Percentiles rank a stretch among this genome's conserved stretches.
These are phyloP conservation scores for Suricata suricatta DNA, from an alignment of 2,113 vertebrate genomes.

Conservation along the genomic window DNA sequence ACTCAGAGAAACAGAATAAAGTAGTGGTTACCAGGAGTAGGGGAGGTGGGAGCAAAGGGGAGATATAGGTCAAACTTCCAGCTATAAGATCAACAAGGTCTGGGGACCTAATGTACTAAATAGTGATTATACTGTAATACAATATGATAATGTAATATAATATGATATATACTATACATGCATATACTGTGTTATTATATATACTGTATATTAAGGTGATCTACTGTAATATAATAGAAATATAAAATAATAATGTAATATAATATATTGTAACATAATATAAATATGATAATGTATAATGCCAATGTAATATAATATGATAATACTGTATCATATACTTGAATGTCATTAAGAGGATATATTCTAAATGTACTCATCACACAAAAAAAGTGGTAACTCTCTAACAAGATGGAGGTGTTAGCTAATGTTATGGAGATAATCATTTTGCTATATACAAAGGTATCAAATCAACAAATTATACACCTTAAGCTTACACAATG, in stretches of 20 bases:
- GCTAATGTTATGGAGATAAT: background rate
- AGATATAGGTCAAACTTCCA: background rate
- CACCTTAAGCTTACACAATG: background rate
- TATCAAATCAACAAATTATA: background rate
- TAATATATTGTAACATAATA: too few species aligned
- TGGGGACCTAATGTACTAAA: background rate
- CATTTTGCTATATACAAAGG: background rate
- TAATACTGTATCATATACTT: background rate
- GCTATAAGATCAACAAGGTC: background rate
- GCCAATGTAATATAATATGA: too few species aligned
- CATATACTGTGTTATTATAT: too few species aligned
- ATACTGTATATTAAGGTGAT: too few species aligned
- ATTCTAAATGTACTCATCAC: background rate
- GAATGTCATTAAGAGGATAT: background rate
- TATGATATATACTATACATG: too few species aligned
- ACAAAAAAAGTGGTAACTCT: background rate
- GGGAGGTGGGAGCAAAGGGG: background rate
- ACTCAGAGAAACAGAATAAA: background rate
- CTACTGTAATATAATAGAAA: too few species aligned
- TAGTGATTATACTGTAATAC: too few species aligned
- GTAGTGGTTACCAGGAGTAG: too few species aligned
- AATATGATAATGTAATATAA: too few species aligned
- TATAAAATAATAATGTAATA: too few species aligned
- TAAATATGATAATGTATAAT: too few species aligned
- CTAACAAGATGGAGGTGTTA: accelerated